Base-by-base conservation (phyloP, 2,888 invertebrate genomes). In the Chrysomela aeneicollis region DNA sequence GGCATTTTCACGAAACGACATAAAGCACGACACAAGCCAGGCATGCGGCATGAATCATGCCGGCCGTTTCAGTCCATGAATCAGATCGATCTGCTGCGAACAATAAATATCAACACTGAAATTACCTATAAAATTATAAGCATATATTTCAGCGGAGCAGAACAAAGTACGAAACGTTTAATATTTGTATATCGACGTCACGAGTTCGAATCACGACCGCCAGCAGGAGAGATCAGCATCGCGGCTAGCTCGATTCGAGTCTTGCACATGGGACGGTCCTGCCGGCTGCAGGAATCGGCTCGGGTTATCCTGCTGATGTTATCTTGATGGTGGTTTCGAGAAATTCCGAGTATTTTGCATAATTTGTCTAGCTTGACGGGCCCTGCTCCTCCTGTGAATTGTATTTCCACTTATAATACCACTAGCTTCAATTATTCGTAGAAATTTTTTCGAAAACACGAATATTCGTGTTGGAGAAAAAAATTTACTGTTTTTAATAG, bases 141-240 rank as follows among this genome's bases (percentile, higher is more conserved):
- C 78, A 76, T 77, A 79, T 78, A 80, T 78, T 77, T 80, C 78
- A 79, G 71, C 77, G 68, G 73, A 74, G 74, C 76, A 76, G 77
- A 77, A 79, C 79, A 77, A 78, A 77, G 77, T 79, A 77, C 76
- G 77, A 79, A 80, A 80, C 81, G 79, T 81, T 81, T 81, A 80
- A 81, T 82, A 81, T 81, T 81, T 81, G 81, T 82, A 81, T 80
- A 81, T 80, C 79, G 78, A 79, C 75, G 76, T 82, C 81, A 81
- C 81, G 82, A 81, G 71, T 73, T 73, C 63, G 22, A 74, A 78
- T 78, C 78, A 78, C 78, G 78, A 78, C 71, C 67, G 42, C 57
- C 32, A 50, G 12, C 49, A 59, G 50, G 42, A 46, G 54, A 65
- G 61, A 64, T 64, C 59, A 46, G 68, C 61, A 58, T 61, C 60